These are phyloP conservation scores for Paralichthys olivaceus DNA, from an alignment of 2,113 vertebrate species.

Conservation along the genomic window DNA sequence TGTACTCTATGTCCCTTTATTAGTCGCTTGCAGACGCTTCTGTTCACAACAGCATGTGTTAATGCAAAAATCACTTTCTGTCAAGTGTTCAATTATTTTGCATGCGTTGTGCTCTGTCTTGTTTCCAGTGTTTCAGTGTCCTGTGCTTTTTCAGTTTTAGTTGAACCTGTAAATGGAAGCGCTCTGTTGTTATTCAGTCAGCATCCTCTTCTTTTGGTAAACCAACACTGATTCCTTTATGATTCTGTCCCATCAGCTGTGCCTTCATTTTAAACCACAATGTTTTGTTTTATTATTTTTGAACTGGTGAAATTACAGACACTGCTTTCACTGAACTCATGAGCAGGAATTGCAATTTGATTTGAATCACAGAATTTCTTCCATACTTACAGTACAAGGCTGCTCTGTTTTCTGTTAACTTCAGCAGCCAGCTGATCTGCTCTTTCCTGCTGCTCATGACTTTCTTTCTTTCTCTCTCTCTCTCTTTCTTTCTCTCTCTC, in stretches of 20 bases:
- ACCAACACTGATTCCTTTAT: neutral
- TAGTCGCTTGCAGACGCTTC: conserved; percentile 9
- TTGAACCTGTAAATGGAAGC: conserved; percentile 65
- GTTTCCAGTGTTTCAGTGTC: conserved; percentile 44
- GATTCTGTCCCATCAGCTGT: neutral
- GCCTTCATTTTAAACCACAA: conserved; percentile 2
- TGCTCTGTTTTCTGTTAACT: conserved; percentile 65
- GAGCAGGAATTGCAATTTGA: conserved; percentile 27
- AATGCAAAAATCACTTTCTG: conserved; percentile 36
- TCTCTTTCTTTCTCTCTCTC: conserved; percentile 13
- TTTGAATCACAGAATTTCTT: conserved; percentile 66
- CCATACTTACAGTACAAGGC: conserved; percentile 58
- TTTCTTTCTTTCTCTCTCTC: conserved; percentile 27
- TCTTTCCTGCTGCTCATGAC: conserved; percentile 64
- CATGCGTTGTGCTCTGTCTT: conserved; percentile 57
- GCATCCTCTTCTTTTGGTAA: conserved; percentile 7
- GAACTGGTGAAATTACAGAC: neutral
- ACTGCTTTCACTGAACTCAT: neutral
- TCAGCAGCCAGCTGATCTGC: conserved; percentile 69
- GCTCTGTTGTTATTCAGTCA: conserved; percentile 54
- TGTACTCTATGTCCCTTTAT: too few relatives aligned
- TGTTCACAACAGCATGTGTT: conserved; percentile 36
- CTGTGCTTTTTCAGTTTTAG: conserved; percentile 40
- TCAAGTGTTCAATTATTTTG: conserved; percentile 35
- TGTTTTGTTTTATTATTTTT: conserved; percentile 11